A percentile compares a stretch with the other conserved stretches of the same genome.
phyloP scores from a whole-genome alignment of 2,113 vertebrate species.

The Rhea pennata region DNA sequence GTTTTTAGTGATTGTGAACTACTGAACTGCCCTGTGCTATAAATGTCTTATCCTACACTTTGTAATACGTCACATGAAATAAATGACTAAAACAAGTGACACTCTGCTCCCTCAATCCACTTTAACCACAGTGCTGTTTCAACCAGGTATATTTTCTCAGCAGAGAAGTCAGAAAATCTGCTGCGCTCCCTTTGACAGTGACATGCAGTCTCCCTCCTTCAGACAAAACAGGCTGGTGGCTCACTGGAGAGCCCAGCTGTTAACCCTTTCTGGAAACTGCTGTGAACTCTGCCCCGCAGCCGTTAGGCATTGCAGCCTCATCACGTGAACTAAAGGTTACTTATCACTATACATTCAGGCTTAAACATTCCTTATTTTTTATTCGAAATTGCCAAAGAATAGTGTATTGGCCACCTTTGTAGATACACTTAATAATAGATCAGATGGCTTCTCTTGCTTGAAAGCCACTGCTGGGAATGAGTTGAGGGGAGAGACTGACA shows the following conservation, averaged over 20 bases:
- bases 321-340: not conserved
- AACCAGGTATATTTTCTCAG: conserved; percentile 25
- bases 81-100: not conserved
- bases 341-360: not conserved
- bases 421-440: conserved; percentile 28
- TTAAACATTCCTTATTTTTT: not conserved
- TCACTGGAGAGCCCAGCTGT: not conserved
- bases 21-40: not conserved
- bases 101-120: not conserved
- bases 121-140: not conserved
- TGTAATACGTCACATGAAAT: conserved; percentile 23
- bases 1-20: conserved; percentile 55
- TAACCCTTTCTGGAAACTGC: conserved; percentile 26
- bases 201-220: not conserved
- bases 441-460: conserved; percentile 30
- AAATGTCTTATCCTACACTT: conserved; percentile 43
- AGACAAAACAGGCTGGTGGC: not conserved
- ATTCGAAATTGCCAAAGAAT: not conserved
- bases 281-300: not conserved
- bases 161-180: conserved; percentile 1
- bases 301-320: not conserved
- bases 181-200: not conserved
- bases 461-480: not conserved
- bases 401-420: not conserved
- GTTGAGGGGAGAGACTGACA: conserved; percentile 20